A percentile compares a stretch with the other conserved stretches of the same genome.
phyloP scores from a whole-genome alignment of 2,113 vertebrate genomes.

The Epinephelus fuscoguttatus region DNA sequence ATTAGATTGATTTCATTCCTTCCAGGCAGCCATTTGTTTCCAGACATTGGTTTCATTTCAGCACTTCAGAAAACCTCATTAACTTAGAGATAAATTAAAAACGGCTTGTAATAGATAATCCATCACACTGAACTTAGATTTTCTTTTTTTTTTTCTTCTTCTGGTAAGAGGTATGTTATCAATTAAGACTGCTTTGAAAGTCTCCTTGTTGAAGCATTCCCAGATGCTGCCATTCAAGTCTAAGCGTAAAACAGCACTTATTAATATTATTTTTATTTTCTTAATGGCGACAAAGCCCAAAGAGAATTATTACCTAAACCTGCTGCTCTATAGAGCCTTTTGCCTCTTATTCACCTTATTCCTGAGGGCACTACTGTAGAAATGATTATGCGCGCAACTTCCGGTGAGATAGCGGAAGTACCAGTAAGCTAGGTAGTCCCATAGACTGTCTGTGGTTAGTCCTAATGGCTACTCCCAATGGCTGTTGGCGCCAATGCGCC shows the following conservation, averaged over 20 bases:
- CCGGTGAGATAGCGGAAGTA: too few relatives aligned
- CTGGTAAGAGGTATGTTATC: neutral
- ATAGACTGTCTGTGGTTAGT: too few relatives aligned
- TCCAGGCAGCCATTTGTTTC: slow-evolving; percentile 26
- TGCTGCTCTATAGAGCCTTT: too few relatives aligned
- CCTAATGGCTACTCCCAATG: too few relatives aligned
- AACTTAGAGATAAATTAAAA: slow-evolving; percentile 28
- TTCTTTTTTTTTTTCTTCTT: neutral
- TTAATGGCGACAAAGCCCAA: neutral
- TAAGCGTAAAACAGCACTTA: neutral
- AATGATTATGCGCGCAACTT: too few relatives aligned
- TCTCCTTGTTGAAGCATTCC: neutral
- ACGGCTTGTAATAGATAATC: slow-evolving; percentile 24
- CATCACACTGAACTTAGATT: slow-evolving; percentile 28
- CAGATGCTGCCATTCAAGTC: neutral
- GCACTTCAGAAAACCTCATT: slow-evolving; percentile 27
- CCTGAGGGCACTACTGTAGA: too few relatives aligned
- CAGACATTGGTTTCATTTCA: slow-evolving; percentile 26
- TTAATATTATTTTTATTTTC: neutral
- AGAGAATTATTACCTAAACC: neutral
- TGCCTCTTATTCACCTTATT: too few relatives aligned
- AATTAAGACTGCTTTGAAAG: neutral
- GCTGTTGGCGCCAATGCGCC: too few relatives aligned
- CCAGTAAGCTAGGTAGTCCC: too few relatives aligned
- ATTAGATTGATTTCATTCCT: slow-evolving; percentile 25